Evolutionary conservation across 2,797 vertebrate genomes (phyloP), one percentile per base, ranked within the genome.

Genomic region (Acanthis flammea): DNA sequence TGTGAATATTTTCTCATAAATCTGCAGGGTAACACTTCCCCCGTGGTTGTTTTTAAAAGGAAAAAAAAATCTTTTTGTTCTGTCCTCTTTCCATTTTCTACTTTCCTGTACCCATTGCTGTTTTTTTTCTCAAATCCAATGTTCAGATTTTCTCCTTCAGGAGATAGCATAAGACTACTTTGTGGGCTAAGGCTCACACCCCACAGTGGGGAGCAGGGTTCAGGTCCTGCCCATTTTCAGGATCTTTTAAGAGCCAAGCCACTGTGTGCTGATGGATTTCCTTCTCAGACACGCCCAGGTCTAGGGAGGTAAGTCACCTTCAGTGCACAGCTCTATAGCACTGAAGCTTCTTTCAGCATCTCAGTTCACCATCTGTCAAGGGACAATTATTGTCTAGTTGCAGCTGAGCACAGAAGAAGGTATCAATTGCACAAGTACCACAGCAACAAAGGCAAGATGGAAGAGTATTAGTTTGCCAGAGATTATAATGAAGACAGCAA

Each of bases 181-280:
- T 33, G 19, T 63, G 35, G n/a, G 44, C 24, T 68, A 78, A 47
- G 9, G 9, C 14, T 51, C 25, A 77, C 50, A 55, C 2, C 9
- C 21, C 22, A 10, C 27, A 41, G 5, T 2, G 2, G 3, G 1
- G 8, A 19, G 9, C 23, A 68, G 28, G 8, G 4, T 17, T 47
- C 19, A 39, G 19, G 9, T 44, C 25, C 39, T 45, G 9, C 21
- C 6, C 7, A 1, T 7, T 12, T 9, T 14, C 58, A 89, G 45
- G 33, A 31, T 14, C 58, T 66, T 66, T 50, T 31, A 61, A 11
- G 21, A 75, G 23, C 44, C 42, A 58, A 86, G 9, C 8, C 15
- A 28, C 35, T 24, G 12, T 42, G 21, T 39, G 25, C 8, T 0
- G 1, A 10, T 41, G 21, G 28, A 67, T 75, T 94, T 75, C 19